These are phyloP conservation scores for Boloria euphrosyne DNA, from an alignment of 2,888 invertebrate genomes.

Conservation along the genomic window DNA sequence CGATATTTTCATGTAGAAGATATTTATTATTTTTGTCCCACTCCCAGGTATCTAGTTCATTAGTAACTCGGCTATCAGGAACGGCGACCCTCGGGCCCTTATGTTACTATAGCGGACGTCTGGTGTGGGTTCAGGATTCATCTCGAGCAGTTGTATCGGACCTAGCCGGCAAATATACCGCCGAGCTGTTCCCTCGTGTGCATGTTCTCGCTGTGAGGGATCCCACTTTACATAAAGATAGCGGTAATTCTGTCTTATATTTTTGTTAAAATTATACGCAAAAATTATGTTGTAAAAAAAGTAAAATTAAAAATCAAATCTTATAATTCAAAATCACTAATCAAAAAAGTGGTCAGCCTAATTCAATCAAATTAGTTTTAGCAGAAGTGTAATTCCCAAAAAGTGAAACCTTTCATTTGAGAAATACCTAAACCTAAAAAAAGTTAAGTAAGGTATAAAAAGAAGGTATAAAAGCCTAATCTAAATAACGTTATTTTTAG, in stretches of 20 bases:
- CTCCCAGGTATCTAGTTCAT: slow-evolving; percentile 66
- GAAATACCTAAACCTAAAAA: too few species aligned
- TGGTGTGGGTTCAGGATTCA: slow-evolving; percentile 92
- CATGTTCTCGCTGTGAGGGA: slow-evolving; percentile 88
- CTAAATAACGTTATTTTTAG: slow-evolving; percentile 46
- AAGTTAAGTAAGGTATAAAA: neutral
- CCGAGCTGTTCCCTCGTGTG: slow-evolving; percentile 84
- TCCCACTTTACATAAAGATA: slow-evolving; percentile 84
- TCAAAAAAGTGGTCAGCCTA: too few species aligned
- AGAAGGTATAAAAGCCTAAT: too few species aligned
- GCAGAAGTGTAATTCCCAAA: too few species aligned
- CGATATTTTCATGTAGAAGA: too few species aligned
- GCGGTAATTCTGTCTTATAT: slow-evolving; percentile 65
- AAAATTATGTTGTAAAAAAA: too few species aligned
- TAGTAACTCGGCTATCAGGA: slow-evolving; percentile 66
- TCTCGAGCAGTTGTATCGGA: slow-evolving; percentile 89
- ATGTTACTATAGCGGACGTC: slow-evolving; percentile 90
- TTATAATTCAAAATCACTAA: too few species aligned
- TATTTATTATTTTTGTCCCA: too few species aligned
- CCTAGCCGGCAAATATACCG: slow-evolving; percentile 88
- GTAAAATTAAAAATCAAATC: too few species aligned
- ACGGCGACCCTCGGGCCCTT: slow-evolving; percentile 86
- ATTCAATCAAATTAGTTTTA: too few species aligned
- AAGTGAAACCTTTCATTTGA: too few species aligned
- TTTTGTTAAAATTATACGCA: too few species aligned